A percentile compares a stretch with the other conserved stretches of the same genome.
Evolutionary conservation across 1,140 invertebrate species (phyloP).

Genomic region (Muscidifurax raptorellus): DNA sequence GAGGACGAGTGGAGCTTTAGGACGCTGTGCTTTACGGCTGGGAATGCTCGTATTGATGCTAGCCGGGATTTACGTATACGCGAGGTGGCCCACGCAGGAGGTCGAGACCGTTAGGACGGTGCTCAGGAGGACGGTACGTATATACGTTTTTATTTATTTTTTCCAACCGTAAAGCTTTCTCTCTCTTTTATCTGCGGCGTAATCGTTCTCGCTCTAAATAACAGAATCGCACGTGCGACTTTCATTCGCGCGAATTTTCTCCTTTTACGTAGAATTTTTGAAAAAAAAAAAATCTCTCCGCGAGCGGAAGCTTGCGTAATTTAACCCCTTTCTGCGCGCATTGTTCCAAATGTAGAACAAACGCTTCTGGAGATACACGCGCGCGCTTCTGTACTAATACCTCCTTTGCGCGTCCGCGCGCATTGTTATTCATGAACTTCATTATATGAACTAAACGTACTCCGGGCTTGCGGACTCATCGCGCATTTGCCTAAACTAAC

Average conservation of each 20-base stretch:
- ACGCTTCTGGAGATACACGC: neutral
- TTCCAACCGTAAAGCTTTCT: too few relatives aligned
- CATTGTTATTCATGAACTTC: too few relatives aligned
- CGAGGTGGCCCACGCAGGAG: slow-evolving; percentile 64
- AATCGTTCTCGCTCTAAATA: neutral
- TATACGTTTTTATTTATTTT: too few relatives aligned
- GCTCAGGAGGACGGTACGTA: slow-evolving; percentile 63
- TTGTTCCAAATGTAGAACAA: neutral
- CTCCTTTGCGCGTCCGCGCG: too few relatives aligned
- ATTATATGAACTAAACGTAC: too few relatives aligned
- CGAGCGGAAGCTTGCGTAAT: neutral
- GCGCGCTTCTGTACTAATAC: too few relatives aligned
- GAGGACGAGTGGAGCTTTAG: slow-evolving; percentile 61
- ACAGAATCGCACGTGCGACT: neutral
- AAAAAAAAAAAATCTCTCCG: neutral
- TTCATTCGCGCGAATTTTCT: neutral
- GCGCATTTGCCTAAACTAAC: too few relatives aligned
- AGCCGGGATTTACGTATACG: slow-evolving; percentile 62
- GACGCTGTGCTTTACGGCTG: slow-evolving; percentile 61
- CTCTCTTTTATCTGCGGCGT: slow-evolving; percentile 5
- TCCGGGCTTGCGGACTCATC: too few relatives aligned
- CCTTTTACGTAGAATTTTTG: neutral
- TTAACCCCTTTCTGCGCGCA: neutral
- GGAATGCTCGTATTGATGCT: slow-evolving; percentile 64
- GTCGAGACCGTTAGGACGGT: slow-evolving; percentile 68